Percentiles rank a stretch among this genome's conserved stretches.
phyloP scores from a whole-genome alignment of 2,113 vertebrate genomes.

The Serilophus lunatus region DNA sequence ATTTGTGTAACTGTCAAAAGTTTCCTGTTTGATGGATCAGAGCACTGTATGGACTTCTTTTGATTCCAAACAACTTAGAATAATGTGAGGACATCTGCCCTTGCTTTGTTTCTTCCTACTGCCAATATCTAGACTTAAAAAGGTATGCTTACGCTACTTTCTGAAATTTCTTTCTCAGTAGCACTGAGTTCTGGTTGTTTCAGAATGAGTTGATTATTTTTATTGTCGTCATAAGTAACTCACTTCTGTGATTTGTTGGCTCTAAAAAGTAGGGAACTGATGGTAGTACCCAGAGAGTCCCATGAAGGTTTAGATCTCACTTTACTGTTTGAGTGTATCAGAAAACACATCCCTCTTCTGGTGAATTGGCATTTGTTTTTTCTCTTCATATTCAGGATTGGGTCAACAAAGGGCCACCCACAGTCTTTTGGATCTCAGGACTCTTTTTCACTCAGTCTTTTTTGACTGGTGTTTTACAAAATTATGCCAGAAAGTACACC shows the following conservation, averaged over 20 bases:
- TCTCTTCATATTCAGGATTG: slow-evolving; percentile 78
- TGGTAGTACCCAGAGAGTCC: not conserved
- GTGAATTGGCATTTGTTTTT: not conserved
- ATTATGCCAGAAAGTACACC: slow-evolving; percentile 89
- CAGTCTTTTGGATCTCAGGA: slow-evolving; percentile 92
- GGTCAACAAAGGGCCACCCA: slow-evolving; percentile 79
- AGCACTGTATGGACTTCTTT: not conserved
- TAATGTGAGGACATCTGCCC: not conserved
- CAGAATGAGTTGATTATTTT: not conserved
- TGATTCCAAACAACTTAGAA: not conserved
- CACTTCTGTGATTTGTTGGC: not conserved
- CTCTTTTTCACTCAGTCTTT: slow-evolving; percentile 97
- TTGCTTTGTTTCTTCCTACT: not conserved
- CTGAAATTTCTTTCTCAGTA: not conserved
- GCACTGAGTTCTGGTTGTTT: not conserved
- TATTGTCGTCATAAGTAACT: not conserved
- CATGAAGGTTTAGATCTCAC: not conserved
- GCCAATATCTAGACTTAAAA: not conserved
- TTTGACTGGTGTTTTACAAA: slow-evolving; percentile 89
- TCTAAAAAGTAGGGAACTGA: not conserved
- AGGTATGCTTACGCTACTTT: not conserved
- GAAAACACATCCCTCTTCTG: not conserved
- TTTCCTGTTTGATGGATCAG: not conserved
- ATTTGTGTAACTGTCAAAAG: not conserved
- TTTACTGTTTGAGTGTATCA: not conserved